Conservation (phyloP, 1,140 invertebrate genomes). For the Acromyrmex charruanus region DNA sequence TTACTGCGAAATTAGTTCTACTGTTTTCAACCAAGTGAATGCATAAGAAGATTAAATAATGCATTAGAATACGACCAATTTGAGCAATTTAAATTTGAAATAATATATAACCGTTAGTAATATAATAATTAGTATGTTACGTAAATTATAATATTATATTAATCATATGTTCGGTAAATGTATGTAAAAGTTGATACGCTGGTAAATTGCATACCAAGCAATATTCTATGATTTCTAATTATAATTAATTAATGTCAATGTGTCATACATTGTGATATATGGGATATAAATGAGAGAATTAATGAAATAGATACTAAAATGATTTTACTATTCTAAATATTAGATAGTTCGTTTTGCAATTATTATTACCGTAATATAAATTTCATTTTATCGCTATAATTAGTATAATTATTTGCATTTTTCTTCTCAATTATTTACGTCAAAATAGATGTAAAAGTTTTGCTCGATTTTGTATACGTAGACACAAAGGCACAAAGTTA, state of each 20-base stretch:
- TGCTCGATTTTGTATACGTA: not conserved
- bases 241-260: not conserved
- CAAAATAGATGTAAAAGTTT: not conserved
- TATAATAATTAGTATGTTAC: conserved; percentile 6
- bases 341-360: not conserved
- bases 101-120: not conserved
- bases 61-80: conserved; percentile 7
- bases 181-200: not conserved
- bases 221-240: not conserved
- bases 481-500: not conserved
- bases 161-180: not conserved
- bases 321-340: not conserved
- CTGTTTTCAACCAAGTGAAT: conserved; percentile 3
- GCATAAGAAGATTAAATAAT: conserved; percentile 41
- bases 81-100: not conserved
- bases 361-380: not conserved
- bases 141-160: conserved; percentile 13
- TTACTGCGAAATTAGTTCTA: conserved; percentile 29
- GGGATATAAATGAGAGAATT: not conserved
- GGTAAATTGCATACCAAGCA: not conserved
- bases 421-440: conserved; percentile 1
- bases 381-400: not conserved
- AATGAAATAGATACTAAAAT: not conserved
- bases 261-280: not conserved
- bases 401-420: too few species aligned